A percentile compares a stretch with the other conserved stretches of the same genome.
phyloP scores from a whole-genome alignment of 2,888 invertebrate species.

The Eustalomyia histrio region DNA sequence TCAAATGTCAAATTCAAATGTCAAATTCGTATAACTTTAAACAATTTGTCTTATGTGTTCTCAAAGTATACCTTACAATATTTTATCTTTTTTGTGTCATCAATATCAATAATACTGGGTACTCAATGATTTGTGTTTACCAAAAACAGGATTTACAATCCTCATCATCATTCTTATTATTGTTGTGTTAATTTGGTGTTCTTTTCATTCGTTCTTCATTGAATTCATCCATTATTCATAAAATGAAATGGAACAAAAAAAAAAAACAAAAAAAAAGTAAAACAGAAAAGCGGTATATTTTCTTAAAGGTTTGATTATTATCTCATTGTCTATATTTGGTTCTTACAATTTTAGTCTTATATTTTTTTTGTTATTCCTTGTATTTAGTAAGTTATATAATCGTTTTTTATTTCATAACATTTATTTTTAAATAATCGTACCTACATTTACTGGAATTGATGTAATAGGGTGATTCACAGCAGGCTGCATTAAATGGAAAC shows the following conservation, averaged over 20 bases:
- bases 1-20: neutral
- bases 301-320: neutral
- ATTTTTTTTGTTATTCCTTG: neutral
- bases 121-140: constrained; percentile 7
- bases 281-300: neutral
- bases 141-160: neutral
- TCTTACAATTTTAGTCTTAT: neutral
- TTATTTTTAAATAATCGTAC: neutral
- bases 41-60: neutral
- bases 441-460: neutral
- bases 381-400: constrained; percentile 7
- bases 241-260: neutral
- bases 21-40: neutral
- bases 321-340: constrained; percentile 4
- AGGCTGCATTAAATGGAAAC: neutral
- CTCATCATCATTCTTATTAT: constrained; percentile 1
- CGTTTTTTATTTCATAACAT: constrained; percentile 2
- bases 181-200: neutral
- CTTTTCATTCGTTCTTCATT: neutral
- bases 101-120: neutral
- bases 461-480: neutral
- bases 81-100: neutral
- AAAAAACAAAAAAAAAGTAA: neutral
- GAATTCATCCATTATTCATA: constrained; percentile 1
- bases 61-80: neutral